Conservation (phyloP, 2,888 invertebrate species). For the Pachycephus smyrnensis region DNA sequence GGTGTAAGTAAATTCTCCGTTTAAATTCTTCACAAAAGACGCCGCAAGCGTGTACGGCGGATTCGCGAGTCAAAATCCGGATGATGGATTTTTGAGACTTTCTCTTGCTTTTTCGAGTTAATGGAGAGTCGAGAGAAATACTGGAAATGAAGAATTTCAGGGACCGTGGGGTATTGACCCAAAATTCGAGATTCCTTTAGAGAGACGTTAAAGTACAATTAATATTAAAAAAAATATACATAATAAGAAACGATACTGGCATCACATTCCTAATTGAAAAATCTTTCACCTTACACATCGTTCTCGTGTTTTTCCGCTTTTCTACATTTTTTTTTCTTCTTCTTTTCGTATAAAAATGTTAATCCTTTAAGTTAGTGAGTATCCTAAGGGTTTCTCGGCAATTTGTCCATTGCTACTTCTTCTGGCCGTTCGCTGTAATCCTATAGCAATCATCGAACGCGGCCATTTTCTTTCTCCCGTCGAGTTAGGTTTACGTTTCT, state of each 20-base stretch:
- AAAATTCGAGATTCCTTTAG: background rate
- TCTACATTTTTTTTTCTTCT: background rate
- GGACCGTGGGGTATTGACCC: background rate
- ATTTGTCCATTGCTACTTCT: constrained; percentile 11
- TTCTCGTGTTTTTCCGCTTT: background rate
- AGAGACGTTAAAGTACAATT: constrained; percentile 19
- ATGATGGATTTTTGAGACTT: background rate
- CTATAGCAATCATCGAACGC: background rate
- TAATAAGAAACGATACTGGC: constrained; percentile 39
- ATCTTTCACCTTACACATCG: background rate
- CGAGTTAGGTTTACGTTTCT: background rate
- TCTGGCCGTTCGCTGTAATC: background rate
- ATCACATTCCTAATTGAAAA: constrained; percentile 26
- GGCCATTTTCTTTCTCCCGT: background rate
- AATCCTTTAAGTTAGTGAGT: constrained; percentile 24
- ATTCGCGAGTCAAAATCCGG: too few relatives aligned
- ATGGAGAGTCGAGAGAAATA: too few relatives aligned
- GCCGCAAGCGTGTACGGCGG: background rate
- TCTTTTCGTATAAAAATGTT: constrained; percentile 9
- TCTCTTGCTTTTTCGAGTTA: background rate
- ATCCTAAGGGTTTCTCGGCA: constrained; percentile 21
- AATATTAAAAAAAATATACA: constrained; percentile 33
- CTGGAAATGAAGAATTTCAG: background rate
- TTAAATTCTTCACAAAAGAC: background rate
- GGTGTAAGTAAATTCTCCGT: constrained; percentile 51